Base-by-base conservation (phyloP, 1,140 invertebrate species). In the Papilio dardanus region DNA sequence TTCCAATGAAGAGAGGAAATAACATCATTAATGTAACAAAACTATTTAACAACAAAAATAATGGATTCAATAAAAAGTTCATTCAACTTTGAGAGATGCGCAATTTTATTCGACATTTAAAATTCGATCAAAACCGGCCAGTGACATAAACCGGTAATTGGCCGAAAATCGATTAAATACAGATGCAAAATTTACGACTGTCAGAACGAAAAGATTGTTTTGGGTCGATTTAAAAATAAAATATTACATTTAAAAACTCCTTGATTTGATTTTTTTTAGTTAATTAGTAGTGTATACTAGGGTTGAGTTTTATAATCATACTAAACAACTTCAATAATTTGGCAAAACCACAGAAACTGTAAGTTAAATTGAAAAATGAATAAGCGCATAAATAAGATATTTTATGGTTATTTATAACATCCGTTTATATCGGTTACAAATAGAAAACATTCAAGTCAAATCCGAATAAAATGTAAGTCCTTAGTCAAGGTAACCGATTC, bases 131-230 rank as follows among this genome's bases (percentile, higher is more conserved):
- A 58, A 62, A 62, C 54, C 24, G 54, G 54, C 24, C 54, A 62
- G 54, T 62, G 54, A 62, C 24, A 28, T 62, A 62, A 62, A 62
- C 54, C 24, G 24, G 54, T 62, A 62, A 62, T 62, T 62, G 54
- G 54, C 24, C 54, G 24, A 62, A 62, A 62, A 62, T 16, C 54
- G 12, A 62, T 62, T 62, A 62, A 62, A 62, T 62, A 62, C 54
- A 62, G 54, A 28, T 28, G 54, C 12, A 28, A 62, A 62, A 62
- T 58, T 58, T 58, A 62, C 54, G 54, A 62, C 54, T 62, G 54
- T 28, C 54, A 62, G 14, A 62, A 62, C 14, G 24, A 14, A 24
- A 62, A 62, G 54, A 62, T 62, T 62, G 21, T 62, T 62, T 30
- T 62, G 21, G 24, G 24, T 62, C 4, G 54, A 62, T 62, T 62